Evolutionary conservation across 37 sponge, comb jelly and placozoan species (phyloP), one percentile per base, ranked within the genome.

Genomic region (Petrosia ficiformis): DNA sequence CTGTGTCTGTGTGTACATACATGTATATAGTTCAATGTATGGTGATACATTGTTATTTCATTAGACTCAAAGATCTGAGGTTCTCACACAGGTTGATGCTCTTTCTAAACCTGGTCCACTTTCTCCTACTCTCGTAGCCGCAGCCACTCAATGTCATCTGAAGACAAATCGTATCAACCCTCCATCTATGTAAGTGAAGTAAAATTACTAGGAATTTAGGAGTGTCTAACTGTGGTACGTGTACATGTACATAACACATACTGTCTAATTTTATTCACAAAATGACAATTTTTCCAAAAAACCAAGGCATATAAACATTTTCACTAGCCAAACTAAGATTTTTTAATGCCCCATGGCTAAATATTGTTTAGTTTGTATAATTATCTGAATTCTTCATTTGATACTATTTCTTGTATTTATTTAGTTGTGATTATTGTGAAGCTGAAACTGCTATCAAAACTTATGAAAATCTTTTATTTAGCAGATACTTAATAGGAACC

Each of bases 401-500:
- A n/a, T 48, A 48, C 8, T 48, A 48, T 19, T 48, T 19, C 19
- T 25, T 44, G 3, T 34, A 33, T 41, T 16, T 29, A 1, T 42
- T 5, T 44, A 77, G 78, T 37, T 77, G 78, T 29, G 31, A 42
- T 14, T 39, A 39, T 25, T 79, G 79, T 31, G 11, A 29, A 37
- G 39, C 71, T 69, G 79, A 79, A 41, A 32, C 1, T 30, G 63
- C 34, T 19, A 19, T 67, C 21, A 36, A 71, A 19, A 28, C 1
- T 16, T 71, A 71, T 39, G 81, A 70, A 24, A 5, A 31, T 11
- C 65, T 57, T 42, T 34, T 80, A 41, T 80, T 80, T 40, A 24
- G 64, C 31, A 19, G n/a, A 6, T 79, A 70, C 43, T 36, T 42
- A n/a, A 48, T 48, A 48, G 14, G 54, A 14, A 48, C 54, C 14